Conservation (phyloP, 2,113 vertebrate genomes). For the Chrysemys picta region DNA sequence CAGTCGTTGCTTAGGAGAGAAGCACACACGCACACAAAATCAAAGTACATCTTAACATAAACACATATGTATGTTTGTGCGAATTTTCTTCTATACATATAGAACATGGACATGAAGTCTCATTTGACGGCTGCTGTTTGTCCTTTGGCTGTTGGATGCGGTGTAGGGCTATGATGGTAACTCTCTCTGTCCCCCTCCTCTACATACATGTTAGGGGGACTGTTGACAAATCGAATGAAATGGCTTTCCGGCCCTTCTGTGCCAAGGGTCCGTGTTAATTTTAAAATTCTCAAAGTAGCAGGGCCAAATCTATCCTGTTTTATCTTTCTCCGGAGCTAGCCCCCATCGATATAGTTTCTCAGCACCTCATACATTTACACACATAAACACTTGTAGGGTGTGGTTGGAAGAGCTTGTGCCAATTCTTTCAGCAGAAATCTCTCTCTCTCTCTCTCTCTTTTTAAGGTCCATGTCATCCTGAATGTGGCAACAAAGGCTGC, state of each 20-base stretch:
- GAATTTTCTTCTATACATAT: not conserved
- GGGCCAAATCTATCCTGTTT: not conserved
- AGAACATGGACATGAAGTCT: not conserved
- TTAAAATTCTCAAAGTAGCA: not conserved
- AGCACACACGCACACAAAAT: not conserved
- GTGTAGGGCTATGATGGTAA: not conserved
- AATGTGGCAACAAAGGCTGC: slow-evolving; percentile 91
- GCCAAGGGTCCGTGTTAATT: not conserved
- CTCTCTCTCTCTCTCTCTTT: slow-evolving; percentile 21
- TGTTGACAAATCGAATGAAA: not conserved
- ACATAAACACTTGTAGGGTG: not conserved
- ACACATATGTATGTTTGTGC: not conserved
- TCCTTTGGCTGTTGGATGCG: not conserved
- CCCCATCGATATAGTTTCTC: not conserved
- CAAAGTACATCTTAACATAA: not conserved
- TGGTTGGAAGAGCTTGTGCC: not conserved
- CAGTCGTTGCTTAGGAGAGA: not conserved
- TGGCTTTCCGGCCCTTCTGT: not conserved
- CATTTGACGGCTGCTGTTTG: not conserved
- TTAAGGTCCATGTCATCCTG: slow-evolving; percentile 86
- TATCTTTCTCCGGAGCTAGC: not conserved
- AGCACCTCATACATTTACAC: not conserved
- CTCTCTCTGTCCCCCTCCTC: not conserved
- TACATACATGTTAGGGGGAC: not conserved
- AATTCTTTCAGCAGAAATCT: slow-evolving; percentile 23